Conservation (phyloP, 1,140 invertebrate species). For the Antheraea pernyi region DNA sequence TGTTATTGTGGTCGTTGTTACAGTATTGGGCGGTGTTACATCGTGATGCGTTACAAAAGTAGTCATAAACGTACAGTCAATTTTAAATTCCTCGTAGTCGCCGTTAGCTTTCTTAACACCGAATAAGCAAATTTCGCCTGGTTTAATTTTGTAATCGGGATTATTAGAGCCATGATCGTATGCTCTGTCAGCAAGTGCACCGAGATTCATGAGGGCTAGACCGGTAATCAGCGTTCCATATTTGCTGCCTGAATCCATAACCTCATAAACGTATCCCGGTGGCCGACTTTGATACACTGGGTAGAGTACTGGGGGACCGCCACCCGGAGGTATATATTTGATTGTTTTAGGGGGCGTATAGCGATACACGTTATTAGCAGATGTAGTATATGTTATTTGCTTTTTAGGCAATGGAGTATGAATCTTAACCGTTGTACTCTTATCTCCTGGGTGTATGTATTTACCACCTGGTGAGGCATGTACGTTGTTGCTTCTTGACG, state of each 20-base stretch:
- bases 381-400: constrained; percentile 18
- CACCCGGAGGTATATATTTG: constrained; percentile 46
- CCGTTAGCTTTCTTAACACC: constrained; percentile 61
- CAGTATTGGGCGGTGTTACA: constrained; percentile 42
- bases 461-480: neutral
- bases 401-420: constrained; percentile 10
- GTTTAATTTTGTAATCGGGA: constrained; percentile 46
- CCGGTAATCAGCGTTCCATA: constrained; percentile 65
- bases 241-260: constrained; percentile 68
- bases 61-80: constrained; percentile 63
- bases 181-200: constrained; percentile 49
- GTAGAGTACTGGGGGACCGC: constrained; percentile 43
- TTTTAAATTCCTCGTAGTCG: constrained; percentile 68
- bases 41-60: constrained; percentile 62
- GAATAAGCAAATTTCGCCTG: constrained; percentile 66
- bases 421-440: neutral
- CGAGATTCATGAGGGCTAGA: constrained; percentile 64
- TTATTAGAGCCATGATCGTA: constrained; percentile 26
- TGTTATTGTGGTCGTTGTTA: constrained; percentile 48
- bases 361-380: constrained; percentile 58
- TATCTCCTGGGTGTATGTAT: too few species aligned
- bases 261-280: constrained; percentile 66
- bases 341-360: constrained; percentile 66
- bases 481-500: neutral
- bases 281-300: constrained; percentile 60